phyloP scores from a whole-genome alignment of 2,888 invertebrate genomes.

The Melangyna quadrimaculata region DNA sequence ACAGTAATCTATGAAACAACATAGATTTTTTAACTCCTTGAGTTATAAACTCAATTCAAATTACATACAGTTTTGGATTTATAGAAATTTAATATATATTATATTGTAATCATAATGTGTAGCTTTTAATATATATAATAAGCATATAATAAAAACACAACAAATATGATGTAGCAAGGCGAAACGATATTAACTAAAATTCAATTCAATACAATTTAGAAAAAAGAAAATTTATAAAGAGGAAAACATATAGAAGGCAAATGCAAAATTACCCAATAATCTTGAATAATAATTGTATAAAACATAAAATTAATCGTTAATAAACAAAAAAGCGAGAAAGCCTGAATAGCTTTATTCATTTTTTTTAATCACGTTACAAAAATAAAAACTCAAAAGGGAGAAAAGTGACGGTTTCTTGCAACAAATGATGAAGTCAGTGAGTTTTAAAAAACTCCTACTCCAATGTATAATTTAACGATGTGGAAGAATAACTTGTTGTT shows the following conservation, averaged over 20 bases:
- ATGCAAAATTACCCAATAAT: constrained; percentile 48
- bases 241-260: constrained; percentile 1
- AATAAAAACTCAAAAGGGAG: neutral
- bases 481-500: no score
- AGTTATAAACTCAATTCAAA: constrained; percentile 35
- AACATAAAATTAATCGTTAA: constrained; percentile 48
- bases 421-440: no score
- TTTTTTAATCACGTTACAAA: constrained; percentile 4
- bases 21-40: neutral
- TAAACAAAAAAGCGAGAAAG: constrained; percentile 53
- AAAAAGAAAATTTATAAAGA: neutral
- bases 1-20: neutral
- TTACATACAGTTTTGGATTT: constrained; percentile 30
- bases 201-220: constrained; percentile 42
- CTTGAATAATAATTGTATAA: constrained; percentile 42
- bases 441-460: no score
- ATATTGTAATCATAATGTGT: constrained; percentile 56
- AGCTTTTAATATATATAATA: constrained; percentile 66
- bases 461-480: no score
- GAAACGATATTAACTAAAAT: constrained; percentile 20
- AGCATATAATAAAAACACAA: constrained; percentile 41
- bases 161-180: constrained; percentile 13
- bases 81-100: constrained; percentile 40
- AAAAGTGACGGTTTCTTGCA: neutral
- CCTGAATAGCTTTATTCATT: constrained; percentile 28